phyloP scores from a whole-genome alignment of 2,888 invertebrate genomes.

The Rhodophaea formosa region DNA sequence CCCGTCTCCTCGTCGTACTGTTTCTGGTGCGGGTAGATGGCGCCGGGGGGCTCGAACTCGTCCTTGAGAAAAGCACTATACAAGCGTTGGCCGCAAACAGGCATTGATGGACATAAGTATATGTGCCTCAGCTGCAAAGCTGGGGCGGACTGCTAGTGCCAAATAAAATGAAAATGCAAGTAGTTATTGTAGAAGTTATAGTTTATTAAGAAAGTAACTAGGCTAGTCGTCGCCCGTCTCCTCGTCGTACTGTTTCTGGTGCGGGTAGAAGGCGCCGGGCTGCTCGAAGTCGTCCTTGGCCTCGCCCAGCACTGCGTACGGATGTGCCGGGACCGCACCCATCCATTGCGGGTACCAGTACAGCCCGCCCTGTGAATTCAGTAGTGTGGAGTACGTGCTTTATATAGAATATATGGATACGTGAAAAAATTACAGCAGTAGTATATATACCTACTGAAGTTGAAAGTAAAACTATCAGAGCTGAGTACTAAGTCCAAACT shows the following conservation, averaged over 20 bases:
- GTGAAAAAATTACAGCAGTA: no score
- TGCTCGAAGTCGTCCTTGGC: slow-evolving; percentile 44
- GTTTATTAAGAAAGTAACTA: slow-evolving; percentile 23
- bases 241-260: slow-evolving; percentile 53
- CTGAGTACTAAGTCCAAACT: no score
- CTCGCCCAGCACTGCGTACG: slow-evolving; percentile 47
- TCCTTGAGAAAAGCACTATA: no score
- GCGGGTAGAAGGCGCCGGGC: slow-evolving; percentile 54
- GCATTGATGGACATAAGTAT: no score
- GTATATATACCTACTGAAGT: no score
- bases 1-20: slow-evolving; percentile 50
- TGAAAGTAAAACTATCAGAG: no score
- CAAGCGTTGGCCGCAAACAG: no score
- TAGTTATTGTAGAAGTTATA: not conserved
- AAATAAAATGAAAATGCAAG: no score
- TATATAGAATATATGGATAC: no score
- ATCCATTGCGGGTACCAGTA: slow-evolving; percentile 79
- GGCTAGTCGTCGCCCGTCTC: slow-evolving; percentile 45
- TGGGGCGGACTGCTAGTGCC: no score
- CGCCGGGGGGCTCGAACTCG: slow-evolving; percentile 40
- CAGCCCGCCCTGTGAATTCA: slow-evolving; percentile 51
- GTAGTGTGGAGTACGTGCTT: not conserved
- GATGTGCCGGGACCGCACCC: slow-evolving; percentile 64
- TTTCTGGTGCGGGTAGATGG: slow-evolving; percentile 61
- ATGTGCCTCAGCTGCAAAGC: no score